Evolutionary conservation across 2,113 vertebrate genomes (phyloP).

Genomic region (Isurus oxyrinchus): DNA sequence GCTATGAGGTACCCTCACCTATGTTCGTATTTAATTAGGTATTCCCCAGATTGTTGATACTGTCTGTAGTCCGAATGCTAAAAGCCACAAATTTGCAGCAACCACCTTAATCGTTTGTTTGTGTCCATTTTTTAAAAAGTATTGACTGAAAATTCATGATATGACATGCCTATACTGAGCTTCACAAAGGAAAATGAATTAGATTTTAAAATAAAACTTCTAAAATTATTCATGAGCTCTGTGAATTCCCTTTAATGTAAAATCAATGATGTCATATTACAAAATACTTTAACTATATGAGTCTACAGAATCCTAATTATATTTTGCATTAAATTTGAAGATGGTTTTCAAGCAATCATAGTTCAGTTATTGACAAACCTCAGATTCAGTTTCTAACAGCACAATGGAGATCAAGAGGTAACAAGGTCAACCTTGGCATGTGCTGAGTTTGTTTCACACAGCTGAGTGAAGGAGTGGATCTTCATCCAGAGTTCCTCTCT

Average conservation of each 20-base stretch:
- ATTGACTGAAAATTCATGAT: too few species aligned
- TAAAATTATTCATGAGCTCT: constrained; percentile 8
- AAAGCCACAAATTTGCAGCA: too few species aligned
- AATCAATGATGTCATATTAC: neutral
- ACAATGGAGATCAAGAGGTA: neutral
- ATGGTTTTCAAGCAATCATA: neutral
- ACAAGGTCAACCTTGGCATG: neutral
- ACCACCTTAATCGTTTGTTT: too few species aligned
- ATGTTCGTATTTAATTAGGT: too few species aligned
- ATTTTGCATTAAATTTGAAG: neutral
- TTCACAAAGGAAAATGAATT: neutral
- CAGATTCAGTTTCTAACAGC: neutral
- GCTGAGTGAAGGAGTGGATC: neutral
- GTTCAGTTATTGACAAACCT: neutral
- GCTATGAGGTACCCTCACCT: too few species aligned
- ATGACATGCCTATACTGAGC: too few species aligned
- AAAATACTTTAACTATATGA: constrained; percentile 3
- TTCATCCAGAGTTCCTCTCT: neutral
- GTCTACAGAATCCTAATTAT: neutral
- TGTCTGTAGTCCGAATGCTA: too few species aligned
- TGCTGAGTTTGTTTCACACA: neutral
- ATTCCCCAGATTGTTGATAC: too few species aligned
- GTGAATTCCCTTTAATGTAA: neutral
- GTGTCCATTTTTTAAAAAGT: too few species aligned
- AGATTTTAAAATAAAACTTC: neutral